phyloP scores from a whole-genome alignment of 1,140 invertebrate genomes.

The Pseudobourletiella spinata region DNA sequence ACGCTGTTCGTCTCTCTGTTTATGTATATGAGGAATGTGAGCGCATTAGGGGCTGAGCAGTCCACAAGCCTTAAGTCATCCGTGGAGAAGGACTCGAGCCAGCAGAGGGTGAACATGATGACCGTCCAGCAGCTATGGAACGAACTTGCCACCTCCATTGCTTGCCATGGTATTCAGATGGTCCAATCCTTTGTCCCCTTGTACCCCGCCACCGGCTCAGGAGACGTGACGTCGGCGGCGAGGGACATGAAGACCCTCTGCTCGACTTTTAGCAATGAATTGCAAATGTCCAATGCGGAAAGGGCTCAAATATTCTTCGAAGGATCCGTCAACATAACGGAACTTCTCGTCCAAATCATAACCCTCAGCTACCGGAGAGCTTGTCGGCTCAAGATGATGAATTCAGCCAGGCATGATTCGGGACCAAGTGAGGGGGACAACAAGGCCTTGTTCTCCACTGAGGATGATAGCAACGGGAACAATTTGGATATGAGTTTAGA shows the following conservation, averaged over 20 bases:
- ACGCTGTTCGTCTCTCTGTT: conserved; percentile 22
- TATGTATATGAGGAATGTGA: conserved; percentile 30
- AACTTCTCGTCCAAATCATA: conserved; percentile 26
- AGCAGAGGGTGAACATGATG: conserved; percentile 13
- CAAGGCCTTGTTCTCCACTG: neutral
- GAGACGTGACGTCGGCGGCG: neutral
- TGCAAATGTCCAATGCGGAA: conserved; percentile 14
- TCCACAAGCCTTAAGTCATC: neutral
- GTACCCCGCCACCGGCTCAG: neutral
- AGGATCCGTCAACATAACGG: conserved; percentile 16
- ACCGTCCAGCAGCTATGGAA: conserved; percentile 32
- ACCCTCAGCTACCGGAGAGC: conserved; percentile 33
- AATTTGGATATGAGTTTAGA: conserved; percentile 7
- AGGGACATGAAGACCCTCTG: no score
- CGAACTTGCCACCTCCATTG: conserved; percentile 24
- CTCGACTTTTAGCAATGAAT: conserved; percentile 19
- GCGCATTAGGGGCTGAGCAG: neutral
- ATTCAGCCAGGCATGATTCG: neutral
- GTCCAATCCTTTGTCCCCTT: conserved; percentile 16
- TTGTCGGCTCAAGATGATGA: conserved; percentile 26
- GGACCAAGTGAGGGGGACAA: neutral
- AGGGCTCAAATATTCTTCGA: conserved; percentile 26
- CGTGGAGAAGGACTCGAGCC: conserved; percentile 1
- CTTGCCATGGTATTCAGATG: conserved; percentile 19
- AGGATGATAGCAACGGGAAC: conserved; percentile 24